Evolutionary conservation across 2,888 invertebrate genomes (phyloP), one percentile per base, ranked within the genome.

Genomic region (Eupithecia centaureata): DNA sequence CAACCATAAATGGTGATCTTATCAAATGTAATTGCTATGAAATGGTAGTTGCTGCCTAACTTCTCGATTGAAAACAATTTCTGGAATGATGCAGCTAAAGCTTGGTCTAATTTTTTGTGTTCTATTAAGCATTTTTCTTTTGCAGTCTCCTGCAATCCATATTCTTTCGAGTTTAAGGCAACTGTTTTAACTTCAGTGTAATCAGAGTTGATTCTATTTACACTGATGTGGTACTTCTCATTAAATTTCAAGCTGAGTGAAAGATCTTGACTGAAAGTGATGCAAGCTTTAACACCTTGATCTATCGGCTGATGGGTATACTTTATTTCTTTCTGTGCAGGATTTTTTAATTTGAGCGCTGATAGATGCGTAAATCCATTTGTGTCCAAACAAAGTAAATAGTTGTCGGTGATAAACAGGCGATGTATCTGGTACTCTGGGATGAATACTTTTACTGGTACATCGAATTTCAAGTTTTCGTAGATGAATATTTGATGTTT

Each of bases 401-500:
- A 82, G 69, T 86, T 86, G 33, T 82, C 82, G 1, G 82, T 78
- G 33, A 82, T 59, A 25, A 89, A 65, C 8, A 91, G 54, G 33
- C 79, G 68, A 5, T 77, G 68, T 63, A 90, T 80, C 72, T 81
- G 80, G 60, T 88, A 91, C 52, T 85, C 86, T 0, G 89, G 86
- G 12, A 76, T 69, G 28, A 89, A 76, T 62, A 74, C 72, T 72
- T 82, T 82, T 15, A 78, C 74, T 8, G 73, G 62, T 61, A 63
- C 73, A 15, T 84, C 77, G 22, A 90, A 84, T 59, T 85, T 78
- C 0, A 79, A 63, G 38, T 84, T 78, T 68, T 87, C 84, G 67
- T 89, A 90, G 7, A 90, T 62, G 57, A 88, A 87, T 77, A 93
- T 84, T 83, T 92, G 90, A 77, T 85, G 89, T 74, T 84, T 89